Evolutionary conservation across 2,888 invertebrate genomes (phyloP), one percentile per base, ranked within the genome.

Genomic region (Diaprepes abbreviatus): DNA sequence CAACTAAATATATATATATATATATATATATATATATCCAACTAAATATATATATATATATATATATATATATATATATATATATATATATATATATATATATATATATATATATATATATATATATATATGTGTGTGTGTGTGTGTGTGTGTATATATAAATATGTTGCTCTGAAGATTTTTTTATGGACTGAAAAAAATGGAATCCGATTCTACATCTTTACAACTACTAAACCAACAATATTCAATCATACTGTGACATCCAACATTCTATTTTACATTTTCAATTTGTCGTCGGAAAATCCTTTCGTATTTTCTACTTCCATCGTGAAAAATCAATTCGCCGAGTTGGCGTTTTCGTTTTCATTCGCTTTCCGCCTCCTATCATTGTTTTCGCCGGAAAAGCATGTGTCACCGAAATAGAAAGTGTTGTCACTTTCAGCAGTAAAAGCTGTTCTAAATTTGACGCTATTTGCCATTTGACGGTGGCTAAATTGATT

Each of bases 251-350:
- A 24, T n/a, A 19, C 31, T 17, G 7, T 57, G 59, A 48, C 57
- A 57, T 43, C 10, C 35, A 58, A 57, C 65, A 45, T 65, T 63
- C 54, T 52, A 38, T 52, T 65, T 65, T 35, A 45, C 65, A 45
- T 45, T 65, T 65, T 43, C 63, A 63, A 63, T 63, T 65, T 65
- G 66, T 52, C 24, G 66, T 52, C 38, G 59, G 59, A 38, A 66
- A 66, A 66, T 59, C 50, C 62, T 50, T 52, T 62, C 35, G 50
- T 35, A 19, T 50, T 48, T 60, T 54, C 67, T 24, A 40, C 24
- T 62, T 55, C 48, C 54, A 43, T 33, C 45, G 45, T 28, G 62
- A 54, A 67, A 66, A 67, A 67, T 67, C 67, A 67, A 67, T 67
- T 67, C 67, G 52, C 66, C 9, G 52, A 52, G 48, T 17, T 64